Base-by-base conservation (phyloP, 1,140 invertebrate genomes). In the Melanaphis sacchari region DNA sequence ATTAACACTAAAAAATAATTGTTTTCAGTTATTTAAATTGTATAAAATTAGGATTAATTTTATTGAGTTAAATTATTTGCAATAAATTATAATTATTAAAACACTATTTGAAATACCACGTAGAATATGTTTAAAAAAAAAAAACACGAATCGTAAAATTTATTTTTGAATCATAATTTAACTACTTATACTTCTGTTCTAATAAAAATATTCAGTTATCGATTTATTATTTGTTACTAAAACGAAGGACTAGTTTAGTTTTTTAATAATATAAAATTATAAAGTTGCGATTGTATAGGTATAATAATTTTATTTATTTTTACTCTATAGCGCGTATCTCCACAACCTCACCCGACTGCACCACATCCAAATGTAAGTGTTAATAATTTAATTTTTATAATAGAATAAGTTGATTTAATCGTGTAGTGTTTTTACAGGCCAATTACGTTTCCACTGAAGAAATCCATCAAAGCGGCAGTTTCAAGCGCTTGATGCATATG, bases 401-500 rank as follows among this genome's bases (percentile, higher is more conserved):
- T 46, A 84, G 38, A 81, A 49, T 91, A 66, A 59, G 3, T 21
- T 82, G 59, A 15, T 49, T 49, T 85, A 46, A 46, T 36, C n/a
- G n/a, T 52, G 1, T 94, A 24, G 93, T 43, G 52, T 92, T 82
- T 89, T 94, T 94, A 36, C 84, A 94, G 94, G 91, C 95, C 46
- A 96, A 95, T 94, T 95, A 95, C 41, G 94, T 94, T 92, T 95
- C 96, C 46, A 95, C 95, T 40, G 97, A 98, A 94, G 97, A 96
- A 94, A 98, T 98, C 95, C 98, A 98, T 94, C 98, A 99, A 95
- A 98, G 98, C 95, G 97, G 97, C 95, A 98, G 97, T 94, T 99
- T 98, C 96, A 98, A 98, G 95, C 97, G 98, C 95, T 96, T 99
- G 94, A 99, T 99, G 98, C 97, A 97, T 96, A 97, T 97, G 95